These are phyloP conservation scores for Dicranocentrus wangi DNA, from an alignment of 2,888 invertebrate genomes.

Conservation along the genomic window DNA sequence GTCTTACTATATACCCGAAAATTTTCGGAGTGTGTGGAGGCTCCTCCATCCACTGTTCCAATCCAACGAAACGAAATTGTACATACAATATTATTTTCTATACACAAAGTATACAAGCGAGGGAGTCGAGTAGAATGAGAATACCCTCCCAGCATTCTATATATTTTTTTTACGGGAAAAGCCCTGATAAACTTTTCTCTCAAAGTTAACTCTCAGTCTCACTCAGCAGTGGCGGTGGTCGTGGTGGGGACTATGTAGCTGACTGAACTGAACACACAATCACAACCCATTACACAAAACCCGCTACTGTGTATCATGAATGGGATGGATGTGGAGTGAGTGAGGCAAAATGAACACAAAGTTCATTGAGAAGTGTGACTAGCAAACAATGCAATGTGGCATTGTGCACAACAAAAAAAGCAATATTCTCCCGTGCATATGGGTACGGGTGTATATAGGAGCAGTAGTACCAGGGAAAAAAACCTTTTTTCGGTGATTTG, in stretches of 20 bases:
- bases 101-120: too few relatives aligned
- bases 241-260: background rate
- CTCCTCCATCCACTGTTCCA: too few relatives aligned
- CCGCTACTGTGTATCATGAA: background rate
- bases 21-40: background rate
- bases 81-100: too few relatives aligned
- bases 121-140: too few relatives aligned
- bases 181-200: slow-evolving; percentile 56
- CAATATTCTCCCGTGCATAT: slow-evolving; percentile 25
- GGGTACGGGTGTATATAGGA: too few relatives aligned
- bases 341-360: slow-evolving; percentile 41
- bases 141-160: too few relatives aligned
- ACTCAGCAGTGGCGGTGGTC: slow-evolving; percentile 19
- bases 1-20: slow-evolving; percentile 16
- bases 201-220: slow-evolving; percentile 40
- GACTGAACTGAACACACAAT: background rate
- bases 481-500: slow-evolving; percentile 2
- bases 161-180: slow-evolving; percentile 53
- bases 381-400: slow-evolving; percentile 38
- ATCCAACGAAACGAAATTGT: too few relatives aligned
- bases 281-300: background rate
- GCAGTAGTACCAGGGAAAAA: background rate
- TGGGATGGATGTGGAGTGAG: slow-evolving; percentile 19
- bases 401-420: slow-evolving; percentile 8
- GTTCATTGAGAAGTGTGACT: slow-evolving; percentile 47